These are phyloP conservation scores for Barypeithes pellucidus DNA, from an alignment of 2,888 invertebrate genomes.

Conservation along the genomic window DNA sequence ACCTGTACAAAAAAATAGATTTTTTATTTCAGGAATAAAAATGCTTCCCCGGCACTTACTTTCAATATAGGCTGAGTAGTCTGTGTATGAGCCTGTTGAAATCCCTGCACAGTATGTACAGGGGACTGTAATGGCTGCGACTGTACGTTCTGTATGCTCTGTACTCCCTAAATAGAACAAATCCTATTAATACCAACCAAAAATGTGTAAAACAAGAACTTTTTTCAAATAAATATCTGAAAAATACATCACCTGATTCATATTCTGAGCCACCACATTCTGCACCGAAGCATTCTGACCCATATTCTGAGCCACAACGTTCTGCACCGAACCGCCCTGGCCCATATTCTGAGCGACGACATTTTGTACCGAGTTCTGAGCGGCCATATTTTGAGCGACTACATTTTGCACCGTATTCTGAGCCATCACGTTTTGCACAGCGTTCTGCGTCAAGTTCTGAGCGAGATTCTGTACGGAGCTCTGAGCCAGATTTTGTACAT, in stretches of 20 bases:
- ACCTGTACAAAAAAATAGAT: constrained; percentile 41
- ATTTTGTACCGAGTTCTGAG: constrained; percentile 39
- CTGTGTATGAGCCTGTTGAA: constrained; percentile 58
- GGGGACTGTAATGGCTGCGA: constrained; percentile 56
- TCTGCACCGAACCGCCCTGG: constrained; percentile 33
- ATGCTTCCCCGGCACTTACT: constrained; percentile 53
- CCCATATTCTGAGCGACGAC: constrained; percentile 40
- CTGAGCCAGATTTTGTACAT: constrained; percentile 45
- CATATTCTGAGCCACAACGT: constrained; percentile 31
- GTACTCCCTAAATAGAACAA: constrained; percentile 49
- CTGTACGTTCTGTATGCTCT: constrained; percentile 38
- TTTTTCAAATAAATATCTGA: not conserved
- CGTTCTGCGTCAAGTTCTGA: constrained; percentile 45
- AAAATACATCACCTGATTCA: constrained; percentile 41
- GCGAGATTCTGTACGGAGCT: constrained; percentile 41
- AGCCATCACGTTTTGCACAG: constrained; percentile 41
- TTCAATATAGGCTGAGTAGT: constrained; percentile 64
- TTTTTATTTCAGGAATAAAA: constrained; percentile 1
- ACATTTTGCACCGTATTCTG: constrained; percentile 42
- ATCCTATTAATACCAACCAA: no score
- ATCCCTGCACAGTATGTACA: constrained; percentile 56
- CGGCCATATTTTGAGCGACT: constrained; percentile 38
- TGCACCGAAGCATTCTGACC: constrained; percentile 32
- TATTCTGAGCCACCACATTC: constrained; percentile 21
- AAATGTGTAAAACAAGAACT: not conserved